Conservation (phyloP, 2,888 invertebrate species). For the Deilephila porcellus region DNA sequence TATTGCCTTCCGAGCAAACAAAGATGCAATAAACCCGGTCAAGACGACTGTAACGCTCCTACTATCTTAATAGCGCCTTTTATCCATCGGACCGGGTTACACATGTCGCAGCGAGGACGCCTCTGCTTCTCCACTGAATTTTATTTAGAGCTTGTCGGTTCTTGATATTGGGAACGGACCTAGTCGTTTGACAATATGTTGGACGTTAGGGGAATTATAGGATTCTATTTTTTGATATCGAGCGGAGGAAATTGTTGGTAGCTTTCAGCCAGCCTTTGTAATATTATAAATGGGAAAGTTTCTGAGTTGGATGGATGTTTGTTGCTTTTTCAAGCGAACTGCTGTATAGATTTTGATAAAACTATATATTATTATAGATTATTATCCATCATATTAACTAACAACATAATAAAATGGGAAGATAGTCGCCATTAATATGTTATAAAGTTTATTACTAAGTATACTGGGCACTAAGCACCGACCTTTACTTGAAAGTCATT, state of each 20-base stretch:
- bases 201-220: slow-evolving; percentile 6
- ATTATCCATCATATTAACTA: too few relatives aligned
- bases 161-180: slow-evolving; percentile 29
- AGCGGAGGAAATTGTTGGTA: neutral
- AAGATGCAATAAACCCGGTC: slow-evolving; percentile 70
- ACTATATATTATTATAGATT: too few relatives aligned
- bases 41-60: slow-evolving; percentile 61
- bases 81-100: slow-evolving; percentile 64
- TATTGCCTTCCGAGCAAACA: slow-evolving; percentile 69
- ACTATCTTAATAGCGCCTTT: slow-evolving; percentile 66
- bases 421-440: too few relatives aligned
- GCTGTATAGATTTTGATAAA: too few relatives aligned
- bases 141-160: slow-evolving; percentile 46
- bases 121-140: slow-evolving; percentile 53
- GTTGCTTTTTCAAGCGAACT: too few relatives aligned
- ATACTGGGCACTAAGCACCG: too few relatives aligned
- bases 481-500: too few relatives aligned
- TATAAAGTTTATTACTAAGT: too few relatives aligned
- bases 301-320: too few relatives aligned
- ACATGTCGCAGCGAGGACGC: slow-evolving; percentile 62
- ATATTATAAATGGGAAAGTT: too few relatives aligned
- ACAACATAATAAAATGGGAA: too few relatives aligned
- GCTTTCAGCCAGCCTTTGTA: too few relatives aligned
- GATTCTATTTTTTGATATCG: neutral
- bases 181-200: slow-evolving; percentile 24